Evolutionary conservation across 2,113 vertebrate genomes (phyloP).

Genomic region (Lycaon pictus): DNA sequence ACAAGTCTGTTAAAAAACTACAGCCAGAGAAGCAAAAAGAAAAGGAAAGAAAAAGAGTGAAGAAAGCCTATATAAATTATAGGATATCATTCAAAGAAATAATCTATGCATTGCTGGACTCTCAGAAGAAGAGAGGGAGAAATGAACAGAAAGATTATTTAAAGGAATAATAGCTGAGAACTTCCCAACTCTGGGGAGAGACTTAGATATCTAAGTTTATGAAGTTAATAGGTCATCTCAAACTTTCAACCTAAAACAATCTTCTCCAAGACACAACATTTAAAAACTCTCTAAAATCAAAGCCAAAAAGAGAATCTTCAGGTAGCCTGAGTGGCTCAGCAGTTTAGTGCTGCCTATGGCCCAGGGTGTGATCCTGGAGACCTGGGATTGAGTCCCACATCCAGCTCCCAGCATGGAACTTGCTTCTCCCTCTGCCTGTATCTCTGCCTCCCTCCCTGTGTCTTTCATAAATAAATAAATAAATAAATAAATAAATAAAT

Average conservation of each 20-base stretch:
- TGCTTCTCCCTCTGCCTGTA: no score
- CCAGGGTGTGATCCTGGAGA: no score
- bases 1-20: not conserved
- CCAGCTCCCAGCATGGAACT: no score
- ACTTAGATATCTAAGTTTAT: not conserved
- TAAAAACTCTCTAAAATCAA: not conserved
- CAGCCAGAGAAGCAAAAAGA: not conserved
- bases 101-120: not conserved
- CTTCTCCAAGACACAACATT: not conserved
- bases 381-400: no score
- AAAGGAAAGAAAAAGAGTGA: not conserved
- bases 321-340: no score
- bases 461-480: no score
- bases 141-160: not conserved
- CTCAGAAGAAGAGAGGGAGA: not conserved
- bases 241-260: not conserved
- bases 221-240: not conserved
- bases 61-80: not conserved
- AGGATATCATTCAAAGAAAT: not conserved
- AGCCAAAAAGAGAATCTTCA: not conserved
- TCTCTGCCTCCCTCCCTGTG: no score
- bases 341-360: no score
- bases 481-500: no score
- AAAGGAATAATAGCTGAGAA: not conserved
- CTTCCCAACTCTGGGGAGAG: not conserved